These are phyloP conservation scores for Antigone vipio DNA, from an alignment of 2,113 vertebrate species.

Conservation along the genomic window DNA sequence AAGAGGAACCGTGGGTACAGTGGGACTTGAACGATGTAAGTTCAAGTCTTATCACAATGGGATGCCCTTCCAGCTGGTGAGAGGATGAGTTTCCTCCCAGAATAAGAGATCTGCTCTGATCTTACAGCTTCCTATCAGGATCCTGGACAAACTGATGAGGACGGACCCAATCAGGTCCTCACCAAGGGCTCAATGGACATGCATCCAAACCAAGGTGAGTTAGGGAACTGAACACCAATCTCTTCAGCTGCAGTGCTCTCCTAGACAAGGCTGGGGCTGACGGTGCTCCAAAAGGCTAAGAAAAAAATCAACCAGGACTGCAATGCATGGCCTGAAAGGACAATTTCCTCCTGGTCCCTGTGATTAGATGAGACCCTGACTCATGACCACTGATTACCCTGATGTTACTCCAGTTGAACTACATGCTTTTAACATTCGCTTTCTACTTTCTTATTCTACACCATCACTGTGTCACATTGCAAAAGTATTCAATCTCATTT, in stretches of 20 bases:
- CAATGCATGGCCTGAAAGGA: background rate
- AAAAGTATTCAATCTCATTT: background rate
- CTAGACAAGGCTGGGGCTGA: background rate
- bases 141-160: background rate
- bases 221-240: background rate
- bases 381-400: background rate
- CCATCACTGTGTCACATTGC: fast-evolving
- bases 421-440: background rate
- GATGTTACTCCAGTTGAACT: background rate
- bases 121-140: background rate
- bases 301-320: background rate
- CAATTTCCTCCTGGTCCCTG: background rate
- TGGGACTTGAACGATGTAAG: background rate
- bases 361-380: background rate
- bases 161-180: background rate
- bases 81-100: background rate
- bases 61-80: background rate
- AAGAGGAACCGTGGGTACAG: background rate
- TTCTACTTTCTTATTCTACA: background rate
- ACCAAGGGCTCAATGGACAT: background rate
- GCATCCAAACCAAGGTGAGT: background rate
- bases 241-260: background rate
- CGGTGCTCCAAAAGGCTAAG: background rate
- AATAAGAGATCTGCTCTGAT: background rate
- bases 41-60: background rate